phyloP scores from a whole-genome alignment of 2,113 vertebrate species.

The Equus quagga region DNA sequence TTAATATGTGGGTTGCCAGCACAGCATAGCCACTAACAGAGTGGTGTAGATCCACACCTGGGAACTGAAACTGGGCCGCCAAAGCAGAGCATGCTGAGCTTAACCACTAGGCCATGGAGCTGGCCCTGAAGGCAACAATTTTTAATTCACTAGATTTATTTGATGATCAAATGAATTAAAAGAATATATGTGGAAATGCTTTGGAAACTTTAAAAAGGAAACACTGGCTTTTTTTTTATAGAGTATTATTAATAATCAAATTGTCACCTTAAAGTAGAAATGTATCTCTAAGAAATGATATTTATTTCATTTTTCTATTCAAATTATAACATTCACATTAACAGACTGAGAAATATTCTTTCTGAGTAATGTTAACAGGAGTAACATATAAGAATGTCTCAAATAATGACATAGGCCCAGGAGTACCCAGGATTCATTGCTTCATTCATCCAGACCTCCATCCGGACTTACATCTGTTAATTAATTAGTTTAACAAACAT shows the following conservation, averaged over 20 bases:
- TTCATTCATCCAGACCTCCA: neutral
- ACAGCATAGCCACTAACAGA: no score
- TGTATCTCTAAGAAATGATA: neutral
- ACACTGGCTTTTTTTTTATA: neutral
- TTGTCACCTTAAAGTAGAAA: neutral
- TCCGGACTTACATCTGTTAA: neutral
- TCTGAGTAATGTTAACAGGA: neutral
- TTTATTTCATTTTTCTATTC: neutral
- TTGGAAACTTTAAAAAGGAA: neutral
- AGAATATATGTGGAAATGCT: neutral
- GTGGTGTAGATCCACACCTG: no score
- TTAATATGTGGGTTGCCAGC: no score
- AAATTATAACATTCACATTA: neutral
- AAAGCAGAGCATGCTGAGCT: no score
- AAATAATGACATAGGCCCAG: neutral
- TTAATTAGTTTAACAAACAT: conserved; percentile 6
- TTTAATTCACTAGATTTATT: neutral
- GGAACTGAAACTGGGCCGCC: no score
- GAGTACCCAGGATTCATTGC: neutral
- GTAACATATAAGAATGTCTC: neutral
- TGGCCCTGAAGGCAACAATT: neutral
- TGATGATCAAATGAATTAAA: conserved; percentile 19
- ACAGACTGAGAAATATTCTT: neutral
- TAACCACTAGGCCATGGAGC: no score
- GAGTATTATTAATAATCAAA: neutral